These are phyloP conservation scores for Netta rufina DNA, from an alignment of 2,797 vertebrate species.

Conservation along the genomic window DNA sequence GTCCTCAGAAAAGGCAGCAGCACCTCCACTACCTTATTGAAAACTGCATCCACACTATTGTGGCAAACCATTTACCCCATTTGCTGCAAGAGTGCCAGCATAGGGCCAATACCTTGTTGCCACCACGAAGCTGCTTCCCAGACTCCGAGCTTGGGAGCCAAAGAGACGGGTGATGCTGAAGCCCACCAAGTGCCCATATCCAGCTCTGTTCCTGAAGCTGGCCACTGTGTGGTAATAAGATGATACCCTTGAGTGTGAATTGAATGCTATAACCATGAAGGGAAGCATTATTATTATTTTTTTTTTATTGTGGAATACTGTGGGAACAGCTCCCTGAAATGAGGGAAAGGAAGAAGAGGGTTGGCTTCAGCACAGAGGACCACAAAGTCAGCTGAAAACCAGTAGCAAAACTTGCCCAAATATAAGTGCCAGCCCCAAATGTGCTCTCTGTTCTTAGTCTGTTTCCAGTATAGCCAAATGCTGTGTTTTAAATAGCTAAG, in stretches of 20 bases:
- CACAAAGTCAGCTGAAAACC: neutral
- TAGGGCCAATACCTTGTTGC: neutral
- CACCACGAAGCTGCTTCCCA: neutral
- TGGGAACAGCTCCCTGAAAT: neutral
- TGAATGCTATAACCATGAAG: neutral
- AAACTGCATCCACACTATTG: neutral
- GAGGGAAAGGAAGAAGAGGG: neutral
- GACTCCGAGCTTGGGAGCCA: neutral
- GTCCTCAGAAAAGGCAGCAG: neutral
- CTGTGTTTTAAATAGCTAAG: neutral
- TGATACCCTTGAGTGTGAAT: neutral
- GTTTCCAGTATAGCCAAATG: neutral
- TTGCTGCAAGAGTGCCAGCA: neutral
- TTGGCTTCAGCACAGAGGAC: neutral
- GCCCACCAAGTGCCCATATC: neutral
- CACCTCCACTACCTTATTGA: neutral
- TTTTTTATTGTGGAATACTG: neutral
- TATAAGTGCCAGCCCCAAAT: neutral
- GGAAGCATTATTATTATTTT: too few species aligned
- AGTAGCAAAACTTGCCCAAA: neutral
- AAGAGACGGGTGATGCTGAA: neutral
- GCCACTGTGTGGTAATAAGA: neutral
- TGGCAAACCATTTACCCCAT: neutral
- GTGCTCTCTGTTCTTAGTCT: neutral
- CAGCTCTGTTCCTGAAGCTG: neutral